A percentile compares a stretch with the other conserved stretches of the same genome.
Evolutionary conservation across 2,797 vertebrate species (phyloP).

Genomic region (Ceyx erithaca): DNA sequence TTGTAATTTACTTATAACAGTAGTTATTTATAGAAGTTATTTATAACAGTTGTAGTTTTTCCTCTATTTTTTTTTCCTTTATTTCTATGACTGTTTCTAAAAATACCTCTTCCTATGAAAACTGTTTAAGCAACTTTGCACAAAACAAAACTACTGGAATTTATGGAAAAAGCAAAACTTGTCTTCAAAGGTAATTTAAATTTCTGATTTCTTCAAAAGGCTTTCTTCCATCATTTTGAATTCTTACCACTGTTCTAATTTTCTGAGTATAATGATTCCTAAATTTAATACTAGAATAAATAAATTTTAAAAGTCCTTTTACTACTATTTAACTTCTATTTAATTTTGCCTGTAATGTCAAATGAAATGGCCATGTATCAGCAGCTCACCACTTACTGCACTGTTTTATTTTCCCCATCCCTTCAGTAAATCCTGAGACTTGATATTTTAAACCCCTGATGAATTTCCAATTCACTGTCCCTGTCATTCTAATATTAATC

Average conservation of each 20-base stretch:
- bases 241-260: background rate
- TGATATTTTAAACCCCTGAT: background rate
- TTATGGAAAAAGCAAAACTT: background rate
- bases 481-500: conserved; percentile 51
- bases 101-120: background rate
- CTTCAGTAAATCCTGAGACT: background rate
- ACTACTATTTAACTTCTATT: background rate
- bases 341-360: background rate
- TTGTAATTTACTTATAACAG: background rate
- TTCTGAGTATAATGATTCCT: background rate
- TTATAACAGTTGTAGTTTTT: background rate
- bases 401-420: conserved; percentile 5
- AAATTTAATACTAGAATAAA: background rate
- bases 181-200: background rate
- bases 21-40: no score
- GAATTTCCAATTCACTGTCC: conserved; percentile 21
- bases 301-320: background rate
- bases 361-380: background rate
- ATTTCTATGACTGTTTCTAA: background rate
- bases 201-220: background rate
- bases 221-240: background rate
- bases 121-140: background rate
- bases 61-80: background rate
- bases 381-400: background rate
- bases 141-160: background rate